Conservation (phyloP, 2,797 vertebrate genomes). For the Danio kyathit region DNA sequence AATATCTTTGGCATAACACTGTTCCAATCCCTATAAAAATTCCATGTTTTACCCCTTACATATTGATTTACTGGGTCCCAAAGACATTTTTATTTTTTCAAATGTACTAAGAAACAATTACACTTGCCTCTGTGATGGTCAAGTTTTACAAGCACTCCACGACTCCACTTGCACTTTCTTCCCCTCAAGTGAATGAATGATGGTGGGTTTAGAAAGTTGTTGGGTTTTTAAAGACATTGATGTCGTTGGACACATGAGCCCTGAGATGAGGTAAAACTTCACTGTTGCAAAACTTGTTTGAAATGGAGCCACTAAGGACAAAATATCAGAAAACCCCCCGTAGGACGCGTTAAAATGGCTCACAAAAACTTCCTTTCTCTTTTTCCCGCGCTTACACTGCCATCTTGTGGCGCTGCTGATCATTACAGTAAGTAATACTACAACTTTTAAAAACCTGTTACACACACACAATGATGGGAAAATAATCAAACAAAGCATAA, state of each 20-base stretch:
- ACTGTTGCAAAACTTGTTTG: not conserved
- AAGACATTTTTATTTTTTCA: slow-evolving; percentile 1
- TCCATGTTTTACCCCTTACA: slow-evolving; percentile 61
- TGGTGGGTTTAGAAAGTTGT: not conserved
- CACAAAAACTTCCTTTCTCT: slow-evolving; percentile 32
- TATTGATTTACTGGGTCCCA: slow-evolving; percentile 56
- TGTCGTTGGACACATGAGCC: not conserved
- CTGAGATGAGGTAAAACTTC: not conserved
- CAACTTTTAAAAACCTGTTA: not conserved
- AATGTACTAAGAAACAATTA: slow-evolving; percentile 55
- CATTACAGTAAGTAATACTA: not conserved
- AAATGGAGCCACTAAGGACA: not conserved
- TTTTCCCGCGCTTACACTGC: slow-evolving; percentile 73
- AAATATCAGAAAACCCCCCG: not conserved
- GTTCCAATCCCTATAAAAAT: slow-evolving; percentile 72
- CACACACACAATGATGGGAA: not conserved
- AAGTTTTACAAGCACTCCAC: not conserved
- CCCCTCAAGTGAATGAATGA: not conserved
- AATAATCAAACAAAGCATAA: too few species aligned
- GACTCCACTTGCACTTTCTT: not conserved
- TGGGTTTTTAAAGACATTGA: not conserved
- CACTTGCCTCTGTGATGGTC: slow-evolving; percentile 4
- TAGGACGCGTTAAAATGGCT: not conserved
- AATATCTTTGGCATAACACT: slow-evolving; percentile 69
- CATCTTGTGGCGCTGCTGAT: slow-evolving; percentile 74